These are phyloP conservation scores for Eilema griseolum DNA, from an alignment of 2,888 invertebrate species.

Conservation along the genomic window DNA sequence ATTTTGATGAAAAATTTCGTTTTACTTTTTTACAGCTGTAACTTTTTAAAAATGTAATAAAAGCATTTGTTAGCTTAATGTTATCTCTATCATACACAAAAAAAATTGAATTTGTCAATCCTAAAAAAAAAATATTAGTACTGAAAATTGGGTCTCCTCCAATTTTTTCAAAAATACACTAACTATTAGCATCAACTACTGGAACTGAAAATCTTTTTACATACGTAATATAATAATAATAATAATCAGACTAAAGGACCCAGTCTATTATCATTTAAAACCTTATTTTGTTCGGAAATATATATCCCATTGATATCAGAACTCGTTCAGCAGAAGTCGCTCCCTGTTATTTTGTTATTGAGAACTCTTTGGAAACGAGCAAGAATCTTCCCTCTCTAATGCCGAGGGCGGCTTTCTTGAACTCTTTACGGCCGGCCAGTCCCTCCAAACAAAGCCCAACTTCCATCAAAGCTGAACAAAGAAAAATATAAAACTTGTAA, in stretches of 20 bases:
- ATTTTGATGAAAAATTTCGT: too few species aligned
- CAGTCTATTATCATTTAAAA: neutral
- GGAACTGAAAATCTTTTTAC: neutral
- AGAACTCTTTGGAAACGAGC: slow-evolving; percentile 33
- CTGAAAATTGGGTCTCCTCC: too few species aligned
- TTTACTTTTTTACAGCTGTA: too few species aligned
- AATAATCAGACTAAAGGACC: neutral
- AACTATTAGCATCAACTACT: neutral
- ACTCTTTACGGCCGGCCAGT: slow-evolving; percentile 59
- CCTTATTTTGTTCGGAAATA: slow-evolving; percentile 28
- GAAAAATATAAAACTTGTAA: slow-evolving; percentile 79
- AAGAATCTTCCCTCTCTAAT: slow-evolving; percentile 46
- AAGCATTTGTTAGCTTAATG: too few species aligned
- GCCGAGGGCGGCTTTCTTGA: slow-evolving; percentile 57
- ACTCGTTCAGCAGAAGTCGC: slow-evolving; percentile 43
- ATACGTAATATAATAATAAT: too few species aligned
- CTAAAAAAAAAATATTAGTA: too few species aligned
- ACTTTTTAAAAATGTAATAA: too few species aligned
- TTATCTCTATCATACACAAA: too few species aligned
- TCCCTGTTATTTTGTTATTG: slow-evolving; percentile 54
- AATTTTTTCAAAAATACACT: too few species aligned
- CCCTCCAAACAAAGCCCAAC: slow-evolving; percentile 72
- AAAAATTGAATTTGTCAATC: too few species aligned
- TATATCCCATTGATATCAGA: slow-evolving; percentile 43
- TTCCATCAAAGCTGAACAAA: slow-evolving; percentile 76